Evolutionary conservation across 2,113 vertebrate species (phyloP).

Genomic region (Sus scrofa): DNA sequence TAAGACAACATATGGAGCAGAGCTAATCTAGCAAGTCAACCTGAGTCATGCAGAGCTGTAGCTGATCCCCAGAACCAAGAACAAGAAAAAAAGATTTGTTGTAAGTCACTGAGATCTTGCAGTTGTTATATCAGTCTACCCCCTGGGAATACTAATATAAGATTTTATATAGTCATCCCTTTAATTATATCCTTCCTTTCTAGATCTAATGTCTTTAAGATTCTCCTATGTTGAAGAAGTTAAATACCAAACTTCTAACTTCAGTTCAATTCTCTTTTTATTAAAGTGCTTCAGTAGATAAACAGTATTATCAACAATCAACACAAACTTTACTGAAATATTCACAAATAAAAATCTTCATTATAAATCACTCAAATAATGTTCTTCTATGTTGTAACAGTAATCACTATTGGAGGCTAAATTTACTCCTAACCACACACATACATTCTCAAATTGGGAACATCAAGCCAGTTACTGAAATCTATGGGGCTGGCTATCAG

Average conservation of each 20-base stretch:
- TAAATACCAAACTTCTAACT: slow-evolving; percentile 57
- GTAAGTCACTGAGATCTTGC: not conserved
- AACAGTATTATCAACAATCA: slow-evolving; percentile 61
- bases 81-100: not conserved
- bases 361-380: slow-evolving; percentile 46
- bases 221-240: slow-evolving; percentile 48
- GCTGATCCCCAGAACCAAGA: not conserved
- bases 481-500: not conserved
- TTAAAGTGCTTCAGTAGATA: slow-evolving; percentile 73
- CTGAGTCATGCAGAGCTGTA: not conserved
- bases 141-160: not conserved
- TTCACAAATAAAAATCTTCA: slow-evolving; percentile 63
- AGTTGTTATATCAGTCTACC: not conserved
- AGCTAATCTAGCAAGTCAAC: not conserved
- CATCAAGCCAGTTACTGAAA: slow-evolving; percentile 12
- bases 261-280: slow-evolving; percentile 68
- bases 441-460: not conserved
- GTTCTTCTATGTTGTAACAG: slow-evolving; percentile 34
- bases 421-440: slow-evolving; percentile 40
- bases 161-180: not conserved
- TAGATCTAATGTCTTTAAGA: not conserved
- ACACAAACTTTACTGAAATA: slow-evolving; percentile 54
- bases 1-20: not conserved
- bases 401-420: not conserved
- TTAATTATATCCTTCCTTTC: not conserved